Evolutionary conservation across 2,888 invertebrate genomes (phyloP), one percentile per base, ranked within the genome.

Genomic region (Arctia plantaginis): DNA sequence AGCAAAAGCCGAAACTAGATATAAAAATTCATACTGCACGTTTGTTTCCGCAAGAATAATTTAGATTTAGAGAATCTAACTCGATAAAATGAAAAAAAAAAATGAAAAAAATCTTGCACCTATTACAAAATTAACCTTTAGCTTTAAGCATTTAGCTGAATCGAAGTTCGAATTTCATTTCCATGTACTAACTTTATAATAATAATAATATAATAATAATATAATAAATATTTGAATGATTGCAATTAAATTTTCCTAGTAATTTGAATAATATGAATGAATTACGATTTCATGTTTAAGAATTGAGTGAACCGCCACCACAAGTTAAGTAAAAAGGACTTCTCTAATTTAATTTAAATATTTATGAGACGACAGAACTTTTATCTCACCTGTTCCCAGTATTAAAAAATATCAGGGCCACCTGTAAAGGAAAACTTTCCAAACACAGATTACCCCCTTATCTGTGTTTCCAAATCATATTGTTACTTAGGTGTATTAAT

Each of bases 361-460:
- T 84, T 84, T 84, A 82, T 82, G 76, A 81, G 69, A 69, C 13
- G 15, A 55, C 35, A 68, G 33, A 71, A 79, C 55, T 79, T 84
- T 73, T 73, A 77, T 62, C 33, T 71, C 67, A 74, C 66, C 71
- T 66, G 62, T 68, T 69, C 73, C 51, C 66, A n/a, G 77, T 83
- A 81, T 83, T 80, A 75, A 80, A 80, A 75, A 78, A 62, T 27
- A 30, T 79, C 66, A 64, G 33, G 72, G 75, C 78, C 81, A 86
- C 85, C 82, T 85, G 84, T 82, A 80, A 79, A 73, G 66, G 55
- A 72, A 69, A 78, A 82, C 67, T 77, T 82, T 77, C 10, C n/a
- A n/a, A n/a, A n/a, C n/a, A n/a, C n/a, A n/a, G n/a, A n/a, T n/a
- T n/a, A n/a, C n/a, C n/a, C n/a, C n/a, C n/a, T n/a, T n/a, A n/a